phyloP scores from a whole-genome alignment of 2,113 vertebrate genomes.

The Carollia perspicillata region DNA sequence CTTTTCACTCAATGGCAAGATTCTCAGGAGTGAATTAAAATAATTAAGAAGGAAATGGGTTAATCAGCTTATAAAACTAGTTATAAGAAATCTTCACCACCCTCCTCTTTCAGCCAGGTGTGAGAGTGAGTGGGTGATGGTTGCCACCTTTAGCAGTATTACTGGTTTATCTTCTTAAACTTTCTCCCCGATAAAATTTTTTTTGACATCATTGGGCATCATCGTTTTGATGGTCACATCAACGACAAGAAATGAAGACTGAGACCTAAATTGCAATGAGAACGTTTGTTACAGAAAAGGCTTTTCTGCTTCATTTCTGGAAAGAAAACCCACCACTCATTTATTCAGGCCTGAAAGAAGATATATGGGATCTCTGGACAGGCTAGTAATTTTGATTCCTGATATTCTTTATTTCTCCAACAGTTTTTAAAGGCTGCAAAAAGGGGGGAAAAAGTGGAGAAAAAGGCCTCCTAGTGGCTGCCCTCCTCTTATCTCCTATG shows the following conservation, averaged over 20 bases:
- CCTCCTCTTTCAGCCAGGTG: neutral
- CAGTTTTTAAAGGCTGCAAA: neutral
- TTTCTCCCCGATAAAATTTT: neutral
- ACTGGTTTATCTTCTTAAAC: neutral
- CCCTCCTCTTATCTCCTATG: neutral
- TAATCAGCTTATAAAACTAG: neutral
- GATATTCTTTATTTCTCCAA: neutral
- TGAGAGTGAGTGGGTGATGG: neutral
- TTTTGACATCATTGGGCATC: neutral
- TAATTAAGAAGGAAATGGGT: neutral
- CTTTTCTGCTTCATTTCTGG: neutral
- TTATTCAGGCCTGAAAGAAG: neutral
- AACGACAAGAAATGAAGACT: neutral
- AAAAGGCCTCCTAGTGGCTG: neutral
- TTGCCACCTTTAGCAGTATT: neutral
- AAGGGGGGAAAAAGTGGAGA: neutral
- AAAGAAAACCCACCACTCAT: neutral
- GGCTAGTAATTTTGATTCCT: neutral
- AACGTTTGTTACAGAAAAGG: neutral
- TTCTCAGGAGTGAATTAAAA: constrained; percentile 3
- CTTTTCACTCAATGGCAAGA: neutral
- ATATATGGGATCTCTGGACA: neutral
- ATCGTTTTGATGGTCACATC: neutral
- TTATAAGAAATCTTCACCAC: neutral
- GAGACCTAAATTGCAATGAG: neutral